Percentiles rank a stretch among this genome's conserved stretches.
These are phyloP conservation scores for Gnathonemus echidnorhynchus DNA, from an alignment of 2,113 vertebrate species.

Conservation along the genomic window DNA sequence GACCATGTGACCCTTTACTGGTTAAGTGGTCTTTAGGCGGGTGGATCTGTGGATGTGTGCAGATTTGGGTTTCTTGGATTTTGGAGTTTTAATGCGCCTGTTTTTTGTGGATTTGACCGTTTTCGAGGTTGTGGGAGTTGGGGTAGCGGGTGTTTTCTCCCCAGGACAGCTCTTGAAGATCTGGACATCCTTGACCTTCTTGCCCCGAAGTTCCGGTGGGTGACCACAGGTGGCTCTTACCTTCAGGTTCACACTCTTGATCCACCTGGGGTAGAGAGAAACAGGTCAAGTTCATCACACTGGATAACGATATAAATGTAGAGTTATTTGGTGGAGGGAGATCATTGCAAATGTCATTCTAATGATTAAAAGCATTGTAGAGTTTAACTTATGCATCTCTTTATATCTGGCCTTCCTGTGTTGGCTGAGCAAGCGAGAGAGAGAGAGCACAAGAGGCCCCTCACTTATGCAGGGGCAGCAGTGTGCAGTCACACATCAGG, in stretches of 20 bases:
- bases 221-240: conserved; percentile 72
- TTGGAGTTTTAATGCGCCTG: conserved; percentile 37
- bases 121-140: conserved; percentile 30
- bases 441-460: conserved; percentile 9
- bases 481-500: conserved; percentile 78
- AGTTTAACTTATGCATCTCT: background rate
- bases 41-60: background rate
- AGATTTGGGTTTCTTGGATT: conserved; percentile 24
- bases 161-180: conserved; percentile 73
- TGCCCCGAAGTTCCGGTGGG: conserved; percentile 66
- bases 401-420: background rate
- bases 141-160: conserved; percentile 38
- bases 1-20: background rate
- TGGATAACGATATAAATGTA: background rate
- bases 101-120: conserved; percentile 48
- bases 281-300: background rate
- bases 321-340: background rate
- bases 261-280: conserved; percentile 66
- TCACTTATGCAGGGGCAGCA: conserved; percentile 76
- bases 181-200: conserved; percentile 69
- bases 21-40: background rate
- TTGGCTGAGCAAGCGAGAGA: background rate
- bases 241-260: conserved; percentile 74
- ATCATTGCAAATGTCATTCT: background rate
- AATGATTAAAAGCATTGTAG: background rate